Conservation (phyloP, 2,797 vertebrate genomes). For the Clarias fuscus region DNA sequence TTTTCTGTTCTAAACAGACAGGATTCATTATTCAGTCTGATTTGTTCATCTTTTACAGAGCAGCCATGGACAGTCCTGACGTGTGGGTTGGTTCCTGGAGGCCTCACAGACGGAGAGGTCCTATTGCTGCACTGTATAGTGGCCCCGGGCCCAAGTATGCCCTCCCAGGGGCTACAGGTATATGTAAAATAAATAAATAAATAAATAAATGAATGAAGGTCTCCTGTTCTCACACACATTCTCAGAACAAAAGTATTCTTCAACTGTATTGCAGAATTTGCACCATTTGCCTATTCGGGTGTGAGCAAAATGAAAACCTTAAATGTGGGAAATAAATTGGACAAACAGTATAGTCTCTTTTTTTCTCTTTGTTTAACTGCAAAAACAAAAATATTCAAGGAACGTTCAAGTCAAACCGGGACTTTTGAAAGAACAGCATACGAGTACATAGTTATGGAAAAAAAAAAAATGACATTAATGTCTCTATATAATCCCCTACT, state of each 20-base stretch:
- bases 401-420: neutral
- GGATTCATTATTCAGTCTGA: neutral
- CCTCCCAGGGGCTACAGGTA: conserved; percentile 83
- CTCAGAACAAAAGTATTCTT: neutral
- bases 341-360: neutral
- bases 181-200: neutral
- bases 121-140: conserved; percentile 81
- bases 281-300: neutral
- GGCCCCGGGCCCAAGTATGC: conserved; percentile 88
- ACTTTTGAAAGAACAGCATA: too few relatives aligned
- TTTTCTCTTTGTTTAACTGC: neutral
- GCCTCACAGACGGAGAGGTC: conserved; percentile 85
- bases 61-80: conserved; percentile 67
- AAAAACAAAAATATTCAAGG: neutral
- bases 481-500: too few relatives aligned
- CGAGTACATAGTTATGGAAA: too few relatives aligned
- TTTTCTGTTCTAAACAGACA: neutral
- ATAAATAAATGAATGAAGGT: too few relatives aligned
- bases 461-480: too few relatives aligned
- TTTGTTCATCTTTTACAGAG: neutral
- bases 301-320: neutral
- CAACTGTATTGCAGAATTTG: neutral
- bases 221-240: neutral
- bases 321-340: neutral
- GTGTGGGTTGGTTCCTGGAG: conserved; percentile 85